phyloP scores from a whole-genome alignment of 2,888 invertebrate genomes.

The Drosophila meridionalis region DNA sequence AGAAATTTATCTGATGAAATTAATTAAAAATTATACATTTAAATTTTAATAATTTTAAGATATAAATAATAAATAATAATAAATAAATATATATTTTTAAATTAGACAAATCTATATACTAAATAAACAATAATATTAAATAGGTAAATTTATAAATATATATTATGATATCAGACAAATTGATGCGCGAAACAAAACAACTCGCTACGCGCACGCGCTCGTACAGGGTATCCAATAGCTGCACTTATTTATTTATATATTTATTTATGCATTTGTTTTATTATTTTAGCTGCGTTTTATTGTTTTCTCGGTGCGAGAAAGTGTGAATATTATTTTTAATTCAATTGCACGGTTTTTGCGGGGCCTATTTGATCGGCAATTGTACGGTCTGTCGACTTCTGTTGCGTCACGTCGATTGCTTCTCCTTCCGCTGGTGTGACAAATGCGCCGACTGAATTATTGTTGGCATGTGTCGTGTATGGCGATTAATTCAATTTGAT shows the following conservation, averaged over 20 bases:
- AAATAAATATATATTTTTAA: no score
- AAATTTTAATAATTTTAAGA: no score
- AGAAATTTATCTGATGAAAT: no score
- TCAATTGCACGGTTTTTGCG: conserved; percentile 16
- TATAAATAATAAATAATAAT: background rate
- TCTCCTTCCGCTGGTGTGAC: background rate
- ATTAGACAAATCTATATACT: no score
- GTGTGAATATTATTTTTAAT: conserved; percentile 44
- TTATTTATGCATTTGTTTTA: background rate
- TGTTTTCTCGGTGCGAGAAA: conserved; percentile 14
- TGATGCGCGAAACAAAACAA: background rate
- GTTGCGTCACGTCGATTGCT: conserved; percentile 4
- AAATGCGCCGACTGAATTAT: conserved; percentile 19
- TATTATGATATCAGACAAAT: background rate
- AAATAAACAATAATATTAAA: no score
- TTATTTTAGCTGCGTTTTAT: conserved; percentile 5
- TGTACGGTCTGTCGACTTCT: conserved; percentile 35
- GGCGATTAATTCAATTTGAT: conserved; percentile 12
- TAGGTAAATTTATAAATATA: background rate
- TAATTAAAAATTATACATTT: no score
- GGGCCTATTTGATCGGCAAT: conserved; percentile 34
- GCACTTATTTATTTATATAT: background rate
- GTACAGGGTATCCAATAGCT: conserved; percentile 7
- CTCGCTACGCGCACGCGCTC: background rate
- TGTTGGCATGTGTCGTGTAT: conserved; percentile 24